Base-by-base conservation (phyloP, 2,113 vertebrate genomes). In the Phyllopteryx taeniolatus region DNA sequence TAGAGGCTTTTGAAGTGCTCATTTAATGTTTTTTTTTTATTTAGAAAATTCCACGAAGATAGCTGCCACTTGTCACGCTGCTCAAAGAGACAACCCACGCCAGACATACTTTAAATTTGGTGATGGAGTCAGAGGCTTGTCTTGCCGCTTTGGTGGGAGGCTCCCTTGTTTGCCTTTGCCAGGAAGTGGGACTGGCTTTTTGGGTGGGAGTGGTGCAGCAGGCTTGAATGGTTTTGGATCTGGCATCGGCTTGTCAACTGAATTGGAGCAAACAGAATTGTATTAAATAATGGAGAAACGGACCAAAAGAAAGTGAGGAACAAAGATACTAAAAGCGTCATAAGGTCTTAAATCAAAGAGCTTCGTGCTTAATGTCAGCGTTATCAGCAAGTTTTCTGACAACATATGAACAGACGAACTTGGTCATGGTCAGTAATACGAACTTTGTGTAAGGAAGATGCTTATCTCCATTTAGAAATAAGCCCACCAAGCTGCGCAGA, bases 171-270 rank as follows among this genome's bases (percentile, higher is more conserved):
- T 84, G 78, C 82, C 82, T 91, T 96, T 98, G 74, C 90, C 92
- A 33, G 95, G 95, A 77, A 91, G 94, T 46, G 92, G 95, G 74
- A 91, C 74, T 0, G 96, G 96, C 67, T 99, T 99, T 92, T 99
- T 98, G 72, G 95, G 96, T 11, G 97, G 96, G 67, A 94, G 86
- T 12, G 98, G 98, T 67, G 95, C 95, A 10, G 91, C 91, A 39
- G 96, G 95, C 87, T 98, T 99, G 83, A 88, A 83, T 70, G 94
- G 92, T 84, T 94, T 98, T 76, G 83, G 91, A 77, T 98, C 96
- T 75, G 88, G 82, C 20, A 73, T 1, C 49, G 87, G 78, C 83
- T 92, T 96, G 85, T 97, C 95, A 89, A 93, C 95, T 96, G 77
- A 57, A 83, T 56, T 1, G 51, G 43, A 51, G 43, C 76, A 19